These are phyloP conservation scores for Galago senegalensis DNA, from an alignment of 2,797 vertebrate genomes.

Conservation along the genomic window DNA sequence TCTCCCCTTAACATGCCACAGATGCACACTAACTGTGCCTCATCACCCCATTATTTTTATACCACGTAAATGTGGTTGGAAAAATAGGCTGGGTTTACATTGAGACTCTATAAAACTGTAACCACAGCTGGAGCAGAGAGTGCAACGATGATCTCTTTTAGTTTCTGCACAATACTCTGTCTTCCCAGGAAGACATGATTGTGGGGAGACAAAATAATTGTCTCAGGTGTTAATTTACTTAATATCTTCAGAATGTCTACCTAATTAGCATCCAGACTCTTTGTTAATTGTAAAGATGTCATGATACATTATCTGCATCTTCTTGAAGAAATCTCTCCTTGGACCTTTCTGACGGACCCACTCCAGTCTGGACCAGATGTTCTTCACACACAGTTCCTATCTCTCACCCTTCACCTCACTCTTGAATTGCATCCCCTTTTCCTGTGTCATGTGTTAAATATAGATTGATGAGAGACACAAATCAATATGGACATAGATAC, in stretches of 20 bases:
- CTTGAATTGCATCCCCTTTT: not conserved
- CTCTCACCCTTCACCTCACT: not conserved
- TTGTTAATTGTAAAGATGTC: not conserved
- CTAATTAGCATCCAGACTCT: not conserved
- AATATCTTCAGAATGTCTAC: not conserved
- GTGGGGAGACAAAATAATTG: not conserved
- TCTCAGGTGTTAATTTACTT: not conserved
- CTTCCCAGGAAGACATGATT: constrained; percentile 15
- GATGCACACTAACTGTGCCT: not conserved
- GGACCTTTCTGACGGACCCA: not conserved
- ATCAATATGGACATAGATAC: not conserved
- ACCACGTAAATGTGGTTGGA: not conserved
- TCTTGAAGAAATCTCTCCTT: not conserved
- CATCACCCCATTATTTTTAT: not conserved
- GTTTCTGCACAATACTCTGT: not conserved
- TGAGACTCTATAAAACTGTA: not conserved
- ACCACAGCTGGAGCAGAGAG: not conserved
- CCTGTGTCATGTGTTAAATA: not conserved
- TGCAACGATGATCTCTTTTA: not conserved
- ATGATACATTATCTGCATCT: not conserved
- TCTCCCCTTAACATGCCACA: not conserved
- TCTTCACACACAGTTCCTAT: not conserved
- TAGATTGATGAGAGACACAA: not conserved
- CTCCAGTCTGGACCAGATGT: not conserved
- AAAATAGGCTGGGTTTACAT: not conserved